Base-by-base conservation (phyloP, 2,888 invertebrate species). In the Gari tellinella region DNA sequence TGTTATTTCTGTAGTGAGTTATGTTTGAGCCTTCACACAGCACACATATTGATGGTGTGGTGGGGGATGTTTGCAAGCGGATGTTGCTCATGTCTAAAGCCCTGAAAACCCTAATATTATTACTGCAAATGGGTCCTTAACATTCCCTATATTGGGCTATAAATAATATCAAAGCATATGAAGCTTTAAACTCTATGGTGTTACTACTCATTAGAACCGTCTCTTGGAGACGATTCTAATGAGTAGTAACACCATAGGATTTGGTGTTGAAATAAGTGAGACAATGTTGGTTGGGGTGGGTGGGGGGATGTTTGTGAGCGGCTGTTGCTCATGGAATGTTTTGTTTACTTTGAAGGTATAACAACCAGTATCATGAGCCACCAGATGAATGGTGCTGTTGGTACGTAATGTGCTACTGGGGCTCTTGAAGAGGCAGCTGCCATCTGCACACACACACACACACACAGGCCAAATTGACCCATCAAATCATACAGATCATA, bases 291-390 rank as follows among this genome's bases (percentile, higher is more conserved):
- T 31, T 31, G 31, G 10, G 4, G 31, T 43, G 43, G 52, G 14
- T 26, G 23, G 31, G 14, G 14, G 52, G 21, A 15, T n/a, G 52
- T 19, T 25, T 15, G 37, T 5, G 3, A n/a, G 31, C 37, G 25
- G 51, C 10, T 26, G n/a, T n/a, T 38, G 40, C 40, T 53, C 37
- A 53, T 40, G 52, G 61, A 26, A 43, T 53, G 62, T 63, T 63
- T 78, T 82, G 64, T 66, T 80, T 80, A 76, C 61, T 68, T 84
- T 82, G 67, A 81, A 84, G 84, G 84, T 84, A 73, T 82, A 51
- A 73, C 78, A 51, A 51, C 64, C 53, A 70, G 79, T 67, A 72
- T 80, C 64, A 72, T 84, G 76, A 77, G 77, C 56, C 73, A 74
- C 61, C 84, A 82, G 75, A 65, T 84, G 67, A 84, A 84, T 73